These are phyloP conservation scores for Plectropomus leopardus DNA, from an alignment of 2,113 vertebrate genomes.

Conservation along the genomic window DNA sequence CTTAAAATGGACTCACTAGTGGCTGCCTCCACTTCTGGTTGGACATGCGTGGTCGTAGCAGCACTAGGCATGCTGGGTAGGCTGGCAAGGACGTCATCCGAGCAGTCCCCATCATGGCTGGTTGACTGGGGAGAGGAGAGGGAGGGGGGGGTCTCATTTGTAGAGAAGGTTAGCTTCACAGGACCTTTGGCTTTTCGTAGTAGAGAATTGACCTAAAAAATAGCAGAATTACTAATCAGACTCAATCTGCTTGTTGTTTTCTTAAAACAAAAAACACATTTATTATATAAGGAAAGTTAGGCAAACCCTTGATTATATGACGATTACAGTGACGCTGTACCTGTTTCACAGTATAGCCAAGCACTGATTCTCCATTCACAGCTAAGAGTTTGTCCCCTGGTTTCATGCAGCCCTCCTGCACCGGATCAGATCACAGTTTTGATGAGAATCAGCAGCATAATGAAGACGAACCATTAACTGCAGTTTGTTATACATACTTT, in stretches of 20 bases:
- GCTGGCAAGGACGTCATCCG: constrained; percentile 61
- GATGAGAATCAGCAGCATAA: neutral
- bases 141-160: constrained; percentile 68
- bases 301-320: neutral
- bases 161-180: constrained; percentile 87
- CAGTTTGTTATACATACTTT: constrained; percentile 76
- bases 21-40: constrained; percentile 85
- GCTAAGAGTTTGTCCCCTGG: constrained; percentile 89
- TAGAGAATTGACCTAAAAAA: constrained; percentile 86
- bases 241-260: neutral
- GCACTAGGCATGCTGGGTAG: constrained; percentile 59
- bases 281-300: neutral
- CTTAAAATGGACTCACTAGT: constrained; percentile 83
- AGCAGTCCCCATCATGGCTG: constrained; percentile 38
- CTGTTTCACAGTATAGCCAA: constrained; percentile 89
- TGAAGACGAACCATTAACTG: neutral
- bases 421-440: neutral
- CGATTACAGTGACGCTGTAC: constrained; percentile 71
- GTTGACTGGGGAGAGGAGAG: constrained; percentile 32
- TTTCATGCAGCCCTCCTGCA: constrained; percentile 89
- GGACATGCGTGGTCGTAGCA: constrained; percentile 51
- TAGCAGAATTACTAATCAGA: constrained; percentile 6
- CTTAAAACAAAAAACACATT: neutral
- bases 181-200: constrained; percentile 84
- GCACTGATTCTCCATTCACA: constrained; percentile 90